phyloP scores from a whole-genome alignment of 2,797 vertebrate species.

The Tamandua tetradactyla region DNA sequence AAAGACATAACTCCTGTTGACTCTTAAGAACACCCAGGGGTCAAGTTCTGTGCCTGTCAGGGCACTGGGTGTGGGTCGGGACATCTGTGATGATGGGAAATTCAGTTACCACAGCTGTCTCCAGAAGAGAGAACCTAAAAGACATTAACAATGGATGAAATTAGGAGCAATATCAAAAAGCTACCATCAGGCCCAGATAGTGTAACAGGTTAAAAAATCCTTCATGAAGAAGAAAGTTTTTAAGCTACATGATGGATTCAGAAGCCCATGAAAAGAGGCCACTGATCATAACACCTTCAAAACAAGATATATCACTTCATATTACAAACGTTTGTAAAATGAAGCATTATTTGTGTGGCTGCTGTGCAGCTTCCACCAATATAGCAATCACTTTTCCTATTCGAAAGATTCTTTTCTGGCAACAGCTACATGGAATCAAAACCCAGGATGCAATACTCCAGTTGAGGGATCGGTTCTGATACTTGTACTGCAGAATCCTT shows the following conservation, averaged over 20 bases:
- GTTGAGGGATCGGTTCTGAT: slow-evolving; percentile 91
- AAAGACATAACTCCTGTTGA: too few species aligned
- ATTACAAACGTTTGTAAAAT: slow-evolving; percentile 80
- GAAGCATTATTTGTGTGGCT: slow-evolving; percentile 93
- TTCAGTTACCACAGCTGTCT: slow-evolving; percentile 29
- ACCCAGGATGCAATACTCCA: slow-evolving; percentile 89
- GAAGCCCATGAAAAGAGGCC: slow-evolving; percentile 82
- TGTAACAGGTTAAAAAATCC: slow-evolving; percentile 49
- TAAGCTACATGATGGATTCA: slow-evolving; percentile 85
- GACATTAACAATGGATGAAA: slow-evolving; percentile 59
- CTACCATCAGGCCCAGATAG: not conserved
- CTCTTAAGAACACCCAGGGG: too few species aligned
- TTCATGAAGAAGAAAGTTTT: not conserved
- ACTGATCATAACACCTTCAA: slow-evolving; percentile 74
- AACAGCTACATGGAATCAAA: slow-evolving; percentile 92
- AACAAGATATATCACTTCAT: slow-evolving; percentile 55
- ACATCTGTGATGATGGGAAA: too few species aligned
- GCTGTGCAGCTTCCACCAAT: slow-evolving; percentile 92
- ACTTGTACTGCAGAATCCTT: too few species aligned
- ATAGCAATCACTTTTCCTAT: slow-evolving; percentile 94
- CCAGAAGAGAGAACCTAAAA: slow-evolving; percentile 43
- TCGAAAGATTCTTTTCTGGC: slow-evolving; percentile 95
- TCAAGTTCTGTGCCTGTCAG: too few species aligned
- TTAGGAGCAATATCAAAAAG: slow-evolving; percentile 12
- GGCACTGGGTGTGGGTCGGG: too few species aligned